Conservation (phyloP, 1,140 invertebrate genomes). For the Ridgeia piscesae region DNA sequence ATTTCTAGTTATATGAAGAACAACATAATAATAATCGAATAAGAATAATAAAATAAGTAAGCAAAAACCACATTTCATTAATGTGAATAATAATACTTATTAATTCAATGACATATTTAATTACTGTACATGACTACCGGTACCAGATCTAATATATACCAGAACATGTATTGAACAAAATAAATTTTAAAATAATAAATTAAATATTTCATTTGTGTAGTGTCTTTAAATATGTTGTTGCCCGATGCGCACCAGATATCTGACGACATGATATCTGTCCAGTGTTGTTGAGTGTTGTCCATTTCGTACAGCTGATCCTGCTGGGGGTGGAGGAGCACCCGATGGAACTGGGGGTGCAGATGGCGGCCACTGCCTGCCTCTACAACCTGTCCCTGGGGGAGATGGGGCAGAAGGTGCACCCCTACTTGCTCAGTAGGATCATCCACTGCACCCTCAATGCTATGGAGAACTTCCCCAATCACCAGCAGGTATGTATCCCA, state of each 20-base stretch:
- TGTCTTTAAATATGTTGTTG: not conserved
- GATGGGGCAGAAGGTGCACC: conserved; percentile 69
- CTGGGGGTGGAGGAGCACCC: conserved; percentile 71
- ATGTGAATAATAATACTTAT: no score
- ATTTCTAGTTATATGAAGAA: no score
- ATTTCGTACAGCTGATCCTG: conserved; percentile 65
- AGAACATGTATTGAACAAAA: no score
- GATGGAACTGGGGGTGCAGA: conserved; percentile 71
- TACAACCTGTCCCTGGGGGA: conserved; percentile 78
- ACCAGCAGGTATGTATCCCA: conserved; percentile 61
- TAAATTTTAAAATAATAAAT: no score
- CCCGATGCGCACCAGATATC: not conserved
- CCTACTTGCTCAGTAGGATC: conserved; percentile 67
- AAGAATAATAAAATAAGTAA: no score
- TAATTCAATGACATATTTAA: no score
- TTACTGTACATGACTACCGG: no score
- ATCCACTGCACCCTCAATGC: conserved; percentile 72
- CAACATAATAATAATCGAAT: no score
- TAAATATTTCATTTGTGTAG: no score
- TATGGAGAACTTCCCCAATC: conserved; percentile 73
- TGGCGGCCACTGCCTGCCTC: conserved; percentile 79
- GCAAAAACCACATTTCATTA: no score
- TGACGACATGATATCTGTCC: not conserved
- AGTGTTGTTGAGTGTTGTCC: not conserved
- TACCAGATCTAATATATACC: no score